Base-by-base conservation (phyloP, 2,797 vertebrate genomes). In the Nannoperca australis region DNA sequence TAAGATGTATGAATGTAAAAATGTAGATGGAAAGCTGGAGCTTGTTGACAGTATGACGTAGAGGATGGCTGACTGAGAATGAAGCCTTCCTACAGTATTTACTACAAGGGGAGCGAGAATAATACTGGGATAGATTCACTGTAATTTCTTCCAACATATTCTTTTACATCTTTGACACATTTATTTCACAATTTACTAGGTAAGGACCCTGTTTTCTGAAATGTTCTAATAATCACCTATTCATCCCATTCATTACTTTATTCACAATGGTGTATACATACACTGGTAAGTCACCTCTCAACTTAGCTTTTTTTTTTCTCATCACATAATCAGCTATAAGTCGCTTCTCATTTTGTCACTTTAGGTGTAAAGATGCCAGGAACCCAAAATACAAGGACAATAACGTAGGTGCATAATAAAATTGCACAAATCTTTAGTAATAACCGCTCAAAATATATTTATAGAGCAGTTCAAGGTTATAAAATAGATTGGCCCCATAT, bases 1-100 rank as follows among this genome's bases (percentile, higher is more conserved):
- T 47, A 65, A 56, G 51, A 74, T 47, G 14, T 70, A 60, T 69
- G 27, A 42, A 50, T 81, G 40, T 70, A 38, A 60, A 58, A 47
- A 65, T 70, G 67, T 20, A 53, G 30, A 63, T 42, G 51, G 65
- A 75, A 40, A 70, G 66, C 66, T 11, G 14, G 36, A 20, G 65
- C 50, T 51, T 38, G 54, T 70, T 64, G 59, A 14, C 65, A 42
- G 7, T 13, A 24, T 34, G 36, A 74, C 12, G 7, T 32, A 36
- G 34, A 70, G 45, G 59, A 36, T 18, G 9, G 50, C 51, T 32
- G 44, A 42, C n/a, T 51, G n/a, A n/a, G 56, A 58, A 30, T 30
- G 32, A 65, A 53, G 64, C 49, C 36, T 62, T 27, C 20, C n/a
- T 22, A 14, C 18, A 27, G 27, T 18, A n/a, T 55, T 55, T 50